phyloP scores from a whole-genome alignment of 2,113 vertebrate species.

The Phalacrocorax brasilianus region DNA sequence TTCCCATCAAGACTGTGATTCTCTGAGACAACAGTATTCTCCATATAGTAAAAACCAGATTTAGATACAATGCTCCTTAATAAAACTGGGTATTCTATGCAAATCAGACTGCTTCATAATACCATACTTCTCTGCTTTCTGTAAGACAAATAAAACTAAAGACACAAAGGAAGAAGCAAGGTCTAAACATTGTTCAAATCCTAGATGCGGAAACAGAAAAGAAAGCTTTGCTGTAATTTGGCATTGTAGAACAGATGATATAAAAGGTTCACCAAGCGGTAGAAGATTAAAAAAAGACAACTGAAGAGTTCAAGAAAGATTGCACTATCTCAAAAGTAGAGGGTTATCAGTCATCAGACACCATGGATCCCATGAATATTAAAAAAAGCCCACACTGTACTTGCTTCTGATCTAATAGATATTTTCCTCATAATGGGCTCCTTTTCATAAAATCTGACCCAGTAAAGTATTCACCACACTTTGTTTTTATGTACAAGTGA shows the following conservation, averaged over 20 bases:
- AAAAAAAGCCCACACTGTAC: neutral
- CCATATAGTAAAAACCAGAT: neutral
- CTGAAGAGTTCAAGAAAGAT: neutral
- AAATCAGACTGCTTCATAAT: neutral
- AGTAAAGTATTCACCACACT: neutral
- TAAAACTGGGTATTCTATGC: neutral
- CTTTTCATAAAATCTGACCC: neutral
- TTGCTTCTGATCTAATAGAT: neutral
- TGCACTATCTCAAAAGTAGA: neutral
- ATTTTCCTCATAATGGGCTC: neutral
- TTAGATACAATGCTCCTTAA: neutral
- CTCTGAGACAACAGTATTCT: neutral
- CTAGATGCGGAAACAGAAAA: neutral
- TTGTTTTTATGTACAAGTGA: neutral
- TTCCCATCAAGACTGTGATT: neutral
- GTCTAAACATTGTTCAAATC: neutral
- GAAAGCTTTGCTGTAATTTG: neutral
- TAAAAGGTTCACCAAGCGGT: neutral
- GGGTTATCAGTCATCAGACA: neutral
- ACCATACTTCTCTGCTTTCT: neutral
- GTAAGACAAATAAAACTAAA: neutral
- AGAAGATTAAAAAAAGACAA: neutral
- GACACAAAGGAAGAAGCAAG: neutral
- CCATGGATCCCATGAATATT: neutral
- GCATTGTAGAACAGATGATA: neutral